Percentiles rank a stretch among this genome's conserved stretches.
Conservation (phyloP, 2,113 vertebrate species). For the Paratilapia polleni region DNA sequence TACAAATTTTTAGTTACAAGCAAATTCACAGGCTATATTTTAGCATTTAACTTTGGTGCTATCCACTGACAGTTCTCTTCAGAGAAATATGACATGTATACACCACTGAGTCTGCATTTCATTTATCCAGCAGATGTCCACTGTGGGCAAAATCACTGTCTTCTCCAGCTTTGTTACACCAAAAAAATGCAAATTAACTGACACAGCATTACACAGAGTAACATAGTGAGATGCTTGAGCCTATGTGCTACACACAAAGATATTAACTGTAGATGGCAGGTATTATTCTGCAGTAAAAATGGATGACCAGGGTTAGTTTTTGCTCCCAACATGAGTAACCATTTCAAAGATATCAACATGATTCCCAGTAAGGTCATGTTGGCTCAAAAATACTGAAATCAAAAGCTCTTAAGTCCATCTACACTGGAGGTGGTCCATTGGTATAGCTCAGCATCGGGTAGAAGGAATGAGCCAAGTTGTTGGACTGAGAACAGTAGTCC, state of each 20-base stretch:
- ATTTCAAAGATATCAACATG: conserved; percentile 8
- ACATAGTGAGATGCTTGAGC: conserved; percentile 33
- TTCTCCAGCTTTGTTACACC: conserved; percentile 15
- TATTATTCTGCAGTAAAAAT: conserved; percentile 41
- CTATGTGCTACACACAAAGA: conserved; percentile 52
- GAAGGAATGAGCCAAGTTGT: conserved; percentile 94
- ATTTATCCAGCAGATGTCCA: conserved; percentile 37
- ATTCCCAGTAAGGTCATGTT: background rate
- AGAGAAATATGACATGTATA: conserved; percentile 38
- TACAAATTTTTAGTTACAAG: conserved; percentile 83
- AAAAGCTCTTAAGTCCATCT: conserved; percentile 2
- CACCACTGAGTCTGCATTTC: conserved; percentile 15
- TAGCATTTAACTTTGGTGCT: conserved; percentile 70
- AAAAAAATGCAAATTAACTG: conserved; percentile 26
- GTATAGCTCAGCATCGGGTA: conserved; percentile 95
- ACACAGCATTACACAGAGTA: conserved; percentile 42
- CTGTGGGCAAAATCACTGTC: conserved; percentile 8
- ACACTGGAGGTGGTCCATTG: conserved; percentile 95
- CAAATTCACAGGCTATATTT: conserved; percentile 70
- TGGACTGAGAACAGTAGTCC: conserved; percentile 91
- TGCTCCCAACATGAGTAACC: background rate
- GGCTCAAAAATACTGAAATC: conserved; percentile 21
- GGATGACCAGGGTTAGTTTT: conserved; percentile 37
- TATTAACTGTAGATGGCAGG: conserved; percentile 36
- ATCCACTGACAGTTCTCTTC: conserved; percentile 40